Evolutionary conservation across 2,113 vertebrate species (phyloP), one percentile per base, ranked within the genome.

Genomic region (Aspidoscelis tigris): DNA sequence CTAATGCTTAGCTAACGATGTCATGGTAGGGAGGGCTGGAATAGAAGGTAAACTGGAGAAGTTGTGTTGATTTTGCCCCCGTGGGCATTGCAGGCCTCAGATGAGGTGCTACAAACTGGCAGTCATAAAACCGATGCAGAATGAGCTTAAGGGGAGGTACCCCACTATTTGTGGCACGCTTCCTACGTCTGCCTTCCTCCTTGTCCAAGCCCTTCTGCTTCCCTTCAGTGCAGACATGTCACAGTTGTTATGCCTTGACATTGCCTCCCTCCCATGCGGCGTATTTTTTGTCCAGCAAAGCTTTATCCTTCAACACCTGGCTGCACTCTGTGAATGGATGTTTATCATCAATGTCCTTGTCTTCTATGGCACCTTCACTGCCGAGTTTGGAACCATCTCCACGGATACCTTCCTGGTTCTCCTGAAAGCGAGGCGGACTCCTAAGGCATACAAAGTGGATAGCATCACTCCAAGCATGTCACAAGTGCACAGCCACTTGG

Each of bases 221-320:
- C 53, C 44, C 73, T 61, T 61, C 18, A 61, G 11, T 14, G 58
- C 58, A 14, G 18, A 61, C 4, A 16, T 61, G 11, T 7, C 3
- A 64, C 39, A 22, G 5, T 81, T 77, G 68, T 90, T 90, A 18
- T 87, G 55, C 96, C 96, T 98, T 97, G 94, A 98, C 89, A n/a
- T 69, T 14, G 9, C 66, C 79, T 73, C 86, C 18, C 89, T 33
- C 53, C 89, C 93, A 97, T 97, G 97, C 2, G 97, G 97, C 0
- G 97, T 95, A 2, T 97, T 98, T 92, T 97, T 98, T 47, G 94
- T 97, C 79, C 97, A 98, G 94, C 96, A 98, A 89, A 98, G 97
- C 89, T 97, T 96, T 0, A 91, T 94, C 79, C 94, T 98, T 86
- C 97, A 98, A 92, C 97, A 98, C 0, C 89, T 97, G 80, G 96